Evolutionary conservation across 1,140 invertebrate genomes (phyloP).

Genomic region (Cydia strobilella): DNA sequence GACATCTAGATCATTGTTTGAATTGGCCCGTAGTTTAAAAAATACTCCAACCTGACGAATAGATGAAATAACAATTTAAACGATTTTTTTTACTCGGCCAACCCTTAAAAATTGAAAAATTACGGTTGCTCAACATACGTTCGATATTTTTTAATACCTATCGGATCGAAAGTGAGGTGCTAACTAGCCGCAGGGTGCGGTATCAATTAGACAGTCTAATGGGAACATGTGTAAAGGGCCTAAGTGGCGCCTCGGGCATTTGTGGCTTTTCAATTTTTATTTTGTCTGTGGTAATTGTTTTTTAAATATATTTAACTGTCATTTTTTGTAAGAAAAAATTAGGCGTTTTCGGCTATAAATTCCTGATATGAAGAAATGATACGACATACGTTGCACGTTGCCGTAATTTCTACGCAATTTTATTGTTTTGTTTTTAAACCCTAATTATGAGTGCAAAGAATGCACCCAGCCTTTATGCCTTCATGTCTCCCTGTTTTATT

Average conservation of each 20-base stretch:
- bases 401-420: constrained; percentile 28
- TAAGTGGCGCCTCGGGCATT: constrained; percentile 57
- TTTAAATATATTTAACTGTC: constrained; percentile 35
- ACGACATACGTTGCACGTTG: constrained; percentile 36
- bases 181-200: constrained; percentile 51
- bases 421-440: constrained; percentile 38
- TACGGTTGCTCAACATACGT: background rate
- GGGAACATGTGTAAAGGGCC: constrained; percentile 55
- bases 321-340: background rate
- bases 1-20: too few relatives aligned
- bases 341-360: background rate
- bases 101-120: background rate
- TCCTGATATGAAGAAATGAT: background rate
- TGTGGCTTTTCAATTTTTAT: constrained; percentile 45
- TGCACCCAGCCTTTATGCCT: background rate
- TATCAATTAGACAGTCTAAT: constrained; percentile 58
- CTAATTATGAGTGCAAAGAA: background rate
- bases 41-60: background rate
- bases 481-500: background rate
- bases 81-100: background rate
- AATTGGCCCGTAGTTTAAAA: background rate
- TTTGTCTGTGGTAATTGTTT: constrained; percentile 39
- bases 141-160: constrained; percentile 48
- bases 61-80: background rate
- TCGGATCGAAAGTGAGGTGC: constrained; percentile 52